These are phyloP conservation scores for Anoplopoma fimbria DNA, from an alignment of 2,113 vertebrate genomes.

Conservation along the genomic window DNA sequence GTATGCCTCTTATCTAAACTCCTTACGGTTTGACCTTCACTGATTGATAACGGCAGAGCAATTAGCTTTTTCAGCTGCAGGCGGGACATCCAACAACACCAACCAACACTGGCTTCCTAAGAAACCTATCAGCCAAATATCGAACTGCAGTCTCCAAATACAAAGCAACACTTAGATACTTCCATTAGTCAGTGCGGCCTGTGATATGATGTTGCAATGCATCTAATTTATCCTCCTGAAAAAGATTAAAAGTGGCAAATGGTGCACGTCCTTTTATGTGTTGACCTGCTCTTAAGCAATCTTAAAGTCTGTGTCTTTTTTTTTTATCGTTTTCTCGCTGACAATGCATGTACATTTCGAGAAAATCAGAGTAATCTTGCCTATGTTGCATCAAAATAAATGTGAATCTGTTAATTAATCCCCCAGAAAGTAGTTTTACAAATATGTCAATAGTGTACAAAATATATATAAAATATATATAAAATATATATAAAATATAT, in stretches of 20 bases:
- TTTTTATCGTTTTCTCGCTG: neutral
- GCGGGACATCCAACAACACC: neutral
- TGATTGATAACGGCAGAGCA: conserved; percentile 17
- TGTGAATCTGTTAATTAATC: neutral
- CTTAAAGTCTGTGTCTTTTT: neutral
- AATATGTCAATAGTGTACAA: too few relatives aligned
- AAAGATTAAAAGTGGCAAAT: neutral
- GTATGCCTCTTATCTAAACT: neutral
- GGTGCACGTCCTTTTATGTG: neutral
- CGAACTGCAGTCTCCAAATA: neutral
- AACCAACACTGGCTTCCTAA: neutral
- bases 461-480: too few relatives aligned
- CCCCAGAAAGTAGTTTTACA: neutral
- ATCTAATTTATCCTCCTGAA: neutral
- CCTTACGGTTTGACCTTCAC: conserved; percentile 37
- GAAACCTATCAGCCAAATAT: neutral
- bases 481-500: too few relatives aligned
- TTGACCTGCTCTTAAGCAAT: neutral
- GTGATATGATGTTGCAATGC: neutral
- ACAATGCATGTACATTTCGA: neutral
- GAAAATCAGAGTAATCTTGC: neutral
- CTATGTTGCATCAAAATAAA: neutral
- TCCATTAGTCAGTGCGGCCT: neutral
- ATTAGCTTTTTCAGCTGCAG: conserved; percentile 8
- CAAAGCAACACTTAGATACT: neutral